Conservation (phyloP, 2,888 invertebrate species). For the Hedya salicella region DNA sequence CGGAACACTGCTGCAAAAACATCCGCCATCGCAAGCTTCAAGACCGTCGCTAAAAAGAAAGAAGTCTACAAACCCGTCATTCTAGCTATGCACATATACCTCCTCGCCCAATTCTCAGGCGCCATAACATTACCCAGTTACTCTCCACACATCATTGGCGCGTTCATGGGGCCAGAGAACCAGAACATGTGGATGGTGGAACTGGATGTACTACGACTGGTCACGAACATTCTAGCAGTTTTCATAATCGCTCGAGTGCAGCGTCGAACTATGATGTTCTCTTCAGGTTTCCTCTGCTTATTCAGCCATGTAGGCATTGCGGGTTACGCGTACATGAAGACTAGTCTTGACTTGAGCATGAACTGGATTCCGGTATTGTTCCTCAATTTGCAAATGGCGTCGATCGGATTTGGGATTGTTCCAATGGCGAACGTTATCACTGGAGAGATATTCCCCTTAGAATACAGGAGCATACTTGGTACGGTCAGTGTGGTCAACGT, state of each 20-base stretch:
- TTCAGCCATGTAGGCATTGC: constrained; percentile 72
- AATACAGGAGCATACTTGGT: constrained; percentile 81
- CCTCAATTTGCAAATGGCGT: constrained; percentile 71
- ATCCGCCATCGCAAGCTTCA: constrained; percentile 53
- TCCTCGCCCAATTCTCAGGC: constrained; percentile 84
- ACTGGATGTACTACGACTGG: constrained; percentile 79
- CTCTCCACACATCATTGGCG: constrained; percentile 79
- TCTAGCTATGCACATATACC: constrained; percentile 80
- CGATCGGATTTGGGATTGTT: constrained; percentile 76
- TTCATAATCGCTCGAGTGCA: constrained; percentile 76
- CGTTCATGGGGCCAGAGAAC: constrained; percentile 74
- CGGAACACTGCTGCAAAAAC: constrained; percentile 53
- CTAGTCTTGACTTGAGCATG: constrained; percentile 24
- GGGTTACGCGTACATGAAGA: constrained; percentile 53
- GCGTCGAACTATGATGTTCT: constrained; percentile 77
- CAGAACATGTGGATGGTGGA: constrained; percentile 83
- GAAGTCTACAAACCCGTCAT: constrained; percentile 74
- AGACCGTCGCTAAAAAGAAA: constrained; percentile 46
- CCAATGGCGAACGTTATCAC: constrained; percentile 86
- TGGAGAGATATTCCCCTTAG: constrained; percentile 84
- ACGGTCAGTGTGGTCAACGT: constrained; percentile 79
- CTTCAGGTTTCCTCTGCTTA: constrained; percentile 79
- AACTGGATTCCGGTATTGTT: constrained; percentile 61
- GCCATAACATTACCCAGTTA: constrained; percentile 85
- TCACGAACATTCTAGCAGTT: constrained; percentile 79